phyloP scores from a whole-genome alignment of 2,888 invertebrate species.

The Ommatoiulus sabulosus region DNA sequence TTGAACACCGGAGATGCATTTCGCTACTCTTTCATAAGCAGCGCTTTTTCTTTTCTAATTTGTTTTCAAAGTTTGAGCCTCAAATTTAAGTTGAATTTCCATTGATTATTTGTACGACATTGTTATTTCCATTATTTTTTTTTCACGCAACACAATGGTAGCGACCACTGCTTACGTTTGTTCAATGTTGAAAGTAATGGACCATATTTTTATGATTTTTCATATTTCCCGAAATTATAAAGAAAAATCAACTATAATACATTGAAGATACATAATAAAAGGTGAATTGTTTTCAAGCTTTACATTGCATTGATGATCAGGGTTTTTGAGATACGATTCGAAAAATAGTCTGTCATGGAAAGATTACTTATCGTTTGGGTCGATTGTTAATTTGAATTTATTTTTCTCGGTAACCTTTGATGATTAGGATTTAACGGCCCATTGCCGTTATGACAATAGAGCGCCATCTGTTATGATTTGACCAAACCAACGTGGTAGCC shows the following conservation, averaged over 20 bases:
- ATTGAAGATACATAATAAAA: conserved; percentile 2
- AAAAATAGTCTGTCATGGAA: not conserved
- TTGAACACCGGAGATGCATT: conserved; percentile 50
- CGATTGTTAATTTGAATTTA: not conserved
- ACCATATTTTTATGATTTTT: not conserved
- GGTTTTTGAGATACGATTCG: not conserved
- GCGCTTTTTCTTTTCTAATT: not conserved
- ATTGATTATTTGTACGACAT: conserved; percentile 19
- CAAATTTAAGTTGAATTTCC: conserved; percentile 2
- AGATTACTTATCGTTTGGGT: not conserved
- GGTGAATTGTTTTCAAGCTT: not conserved
- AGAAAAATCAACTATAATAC: not conserved
- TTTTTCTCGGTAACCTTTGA: not conserved
- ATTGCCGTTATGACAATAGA: not conserved
- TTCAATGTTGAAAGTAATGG: conserved; percentile 14
- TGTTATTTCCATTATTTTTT: not conserved
- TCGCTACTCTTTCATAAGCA: not conserved
- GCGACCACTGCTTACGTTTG: not conserved
- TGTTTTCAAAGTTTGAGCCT: conserved; percentile 17
- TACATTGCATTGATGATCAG: conserved; percentile 9
- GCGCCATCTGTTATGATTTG: not conserved
- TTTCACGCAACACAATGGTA: not conserved
- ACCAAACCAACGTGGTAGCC: not conserved
- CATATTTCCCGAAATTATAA: not conserved
- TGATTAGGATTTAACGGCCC: not conserved